Base-by-base conservation (phyloP, 2,113 vertebrate species). In the Siniperca knerii region DNA sequence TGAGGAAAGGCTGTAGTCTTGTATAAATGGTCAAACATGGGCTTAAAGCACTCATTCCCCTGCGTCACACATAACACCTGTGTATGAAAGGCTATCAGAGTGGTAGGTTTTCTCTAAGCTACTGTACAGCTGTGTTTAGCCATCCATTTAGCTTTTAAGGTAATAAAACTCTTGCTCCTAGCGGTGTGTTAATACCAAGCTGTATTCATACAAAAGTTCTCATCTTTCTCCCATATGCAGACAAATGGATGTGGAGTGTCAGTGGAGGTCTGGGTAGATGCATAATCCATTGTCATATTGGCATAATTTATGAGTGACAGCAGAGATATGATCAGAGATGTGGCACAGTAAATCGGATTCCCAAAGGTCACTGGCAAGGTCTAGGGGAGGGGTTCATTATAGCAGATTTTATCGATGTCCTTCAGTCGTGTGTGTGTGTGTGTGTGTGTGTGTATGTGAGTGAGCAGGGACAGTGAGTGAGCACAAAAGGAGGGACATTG, bases 331-430 rank as follows among this genome's bases (percentile, higher is more conserved):
- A 92, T 92, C 85, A 89, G 90, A 88, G 89, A 93, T 93, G 86
- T 87, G 85, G 75, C 76, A 75, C 82, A 82, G 77, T 90, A 82
- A 92, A 91, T 89, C 89, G 10, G 83, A 87, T 87, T 87, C 77
- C 76, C 81, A 92, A 73, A 93, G 92, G 94, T 93, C 91, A 90
- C 68, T 50, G 72, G 77, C 88, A 93, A 95, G 93, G 91, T 92
- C 89, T 79, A 37, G 58, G 85, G 90, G 80, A 92, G 89, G 89
- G 77, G 82, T 91, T 91, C 89, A 92, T 92, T 90, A 87, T 79
- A 58, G 69, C 66, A 93, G 82, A 92, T 92, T 90, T 90, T 93
- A 92, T 92, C 79, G 79, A 90, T 89, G 90, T 90, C 91, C 91
- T 93, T 94, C 91, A 90, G 62, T 84, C 48, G 11, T 76, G 77